A percentile compares a stretch with the other conserved stretches of the same genome.
These are phyloP conservation scores for Galeruca laticollis DNA, from an alignment of 2,888 invertebrate species.

Conservation along the genomic window DNA sequence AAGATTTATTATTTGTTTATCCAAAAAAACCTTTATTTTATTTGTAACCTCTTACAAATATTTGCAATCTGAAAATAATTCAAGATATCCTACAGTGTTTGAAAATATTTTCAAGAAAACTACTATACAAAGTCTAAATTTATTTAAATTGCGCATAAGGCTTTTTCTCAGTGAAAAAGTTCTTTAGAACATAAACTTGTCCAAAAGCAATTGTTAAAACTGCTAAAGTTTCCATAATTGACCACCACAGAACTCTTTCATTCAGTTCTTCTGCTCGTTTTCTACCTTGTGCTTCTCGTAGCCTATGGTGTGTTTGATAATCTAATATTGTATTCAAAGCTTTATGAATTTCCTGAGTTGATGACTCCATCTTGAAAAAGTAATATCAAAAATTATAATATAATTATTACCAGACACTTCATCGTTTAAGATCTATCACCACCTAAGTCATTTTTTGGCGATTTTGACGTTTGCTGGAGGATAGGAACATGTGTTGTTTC, in stretches of 20 bases:
- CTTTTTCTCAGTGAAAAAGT: conserved; percentile 87
- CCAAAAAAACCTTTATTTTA: not conserved
- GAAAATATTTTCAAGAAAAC: conserved; percentile 19
- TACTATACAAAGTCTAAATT: conserved; percentile 5
- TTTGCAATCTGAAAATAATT: not conserved
- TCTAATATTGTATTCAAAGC: conserved; percentile 90
- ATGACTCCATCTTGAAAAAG: conserved; percentile 86
- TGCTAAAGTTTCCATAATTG: conserved; percentile 86
- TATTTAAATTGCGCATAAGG: conserved; percentile 60
- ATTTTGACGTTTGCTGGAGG: too few species aligned
- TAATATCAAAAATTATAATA: not conserved
- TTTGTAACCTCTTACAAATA: not conserved
- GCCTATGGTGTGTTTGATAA: conserved; percentile 96
- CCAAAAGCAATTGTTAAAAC: conserved; percentile 88
- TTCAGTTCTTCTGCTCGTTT: conserved; percentile 97
- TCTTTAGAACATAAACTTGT: conserved; percentile 91
- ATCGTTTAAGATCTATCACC: too few species aligned
- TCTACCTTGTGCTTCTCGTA: conserved; percentile 94
- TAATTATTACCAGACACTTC: too few species aligned
- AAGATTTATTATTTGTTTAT: not conserved
- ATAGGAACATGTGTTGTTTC: too few species aligned
- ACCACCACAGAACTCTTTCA: conserved; percentile 94
- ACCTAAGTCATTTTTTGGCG: too few species aligned
- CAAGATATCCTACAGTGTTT: not conserved
- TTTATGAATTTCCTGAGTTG: conserved; percentile 91